These are phyloP conservation scores for Anaspis maculata DNA, from an alignment of 2,888 invertebrate species.

Conservation along the genomic window DNA sequence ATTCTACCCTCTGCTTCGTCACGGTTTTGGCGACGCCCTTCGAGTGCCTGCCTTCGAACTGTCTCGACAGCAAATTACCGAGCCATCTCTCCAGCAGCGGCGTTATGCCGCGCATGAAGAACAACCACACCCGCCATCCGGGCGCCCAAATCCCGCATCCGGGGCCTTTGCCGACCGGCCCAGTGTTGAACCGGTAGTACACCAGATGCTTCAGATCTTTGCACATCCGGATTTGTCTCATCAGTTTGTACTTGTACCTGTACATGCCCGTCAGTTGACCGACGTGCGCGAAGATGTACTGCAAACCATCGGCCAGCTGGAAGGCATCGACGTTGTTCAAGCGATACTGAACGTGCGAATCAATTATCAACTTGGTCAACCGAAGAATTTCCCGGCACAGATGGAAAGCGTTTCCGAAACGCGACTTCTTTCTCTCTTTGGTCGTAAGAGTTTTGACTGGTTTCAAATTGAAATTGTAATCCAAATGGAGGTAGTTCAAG, in stretches of 20 bases:
- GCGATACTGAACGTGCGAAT: conserved; percentile 98
- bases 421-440: conserved; percentile 97
- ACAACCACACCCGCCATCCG: conserved; percentile 99
- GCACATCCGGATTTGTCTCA: conserved; percentile 99
- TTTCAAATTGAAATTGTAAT: conserved; percentile 99
- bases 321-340: conserved; percentile 99
- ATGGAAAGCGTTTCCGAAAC: conserved; percentile 97
- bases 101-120: conserved; percentile 99
- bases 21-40: conserved; percentile 99
- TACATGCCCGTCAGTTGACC: conserved; percentile 99
- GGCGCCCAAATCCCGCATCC: conserved; percentile 99
- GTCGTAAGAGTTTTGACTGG: conserved; percentile 99
- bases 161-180: conserved; percentile 96
- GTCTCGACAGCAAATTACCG: conserved; percentile 95
- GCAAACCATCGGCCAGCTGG: conserved; percentile 94
- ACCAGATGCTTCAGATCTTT: conserved; percentile 99
- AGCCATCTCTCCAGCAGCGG: conserved; percentile 97
- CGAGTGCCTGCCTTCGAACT: conserved; percentile 98
- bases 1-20: conserved; percentile 98
- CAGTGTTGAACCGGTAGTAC: conserved; percentile 98
- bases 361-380: conserved; percentile 96
- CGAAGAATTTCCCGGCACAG: conserved; percentile 97
- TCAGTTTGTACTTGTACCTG: conserved; percentile 95
- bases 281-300: conserved; percentile 99
- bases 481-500: conserved; percentile 97